Conservation (phyloP, 2,797 vertebrate species). For the Rhinichthys osculus region DNA sequence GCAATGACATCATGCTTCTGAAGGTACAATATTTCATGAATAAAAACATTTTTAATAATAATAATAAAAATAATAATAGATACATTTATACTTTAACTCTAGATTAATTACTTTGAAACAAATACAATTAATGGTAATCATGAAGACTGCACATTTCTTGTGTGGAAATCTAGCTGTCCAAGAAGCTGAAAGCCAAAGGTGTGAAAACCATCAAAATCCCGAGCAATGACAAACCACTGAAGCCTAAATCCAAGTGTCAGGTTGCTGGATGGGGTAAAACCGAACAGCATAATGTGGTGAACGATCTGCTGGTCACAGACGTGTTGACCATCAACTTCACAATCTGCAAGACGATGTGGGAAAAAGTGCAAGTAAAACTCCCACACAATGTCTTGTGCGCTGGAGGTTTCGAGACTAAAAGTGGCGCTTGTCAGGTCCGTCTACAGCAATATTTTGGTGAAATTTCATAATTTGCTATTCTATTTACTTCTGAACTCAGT, state of each 20-base stretch:
- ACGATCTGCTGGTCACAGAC: conserved; percentile 41
- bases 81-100: no score
- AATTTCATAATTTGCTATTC: not conserved
- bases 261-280: conserved; percentile 65
- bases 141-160: not conserved
- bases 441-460: not conserved
- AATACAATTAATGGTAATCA: not conserved
- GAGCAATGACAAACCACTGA: conserved; percentile 38
- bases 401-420: conserved; percentile 49
- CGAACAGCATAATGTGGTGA: not conserved
- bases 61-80: no score
- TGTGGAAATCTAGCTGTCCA: conserved; percentile 53
- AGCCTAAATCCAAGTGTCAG: conserved; percentile 45
- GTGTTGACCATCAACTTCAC: conserved; percentile 45
- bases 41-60: no score
- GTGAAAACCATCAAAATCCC: conserved; percentile 35
- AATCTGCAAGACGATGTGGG: conserved; percentile 51
- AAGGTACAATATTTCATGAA: conserved; percentile 49
- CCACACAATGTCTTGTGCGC: conserved; percentile 58
- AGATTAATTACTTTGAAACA: not conserved
- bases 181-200: conserved; percentile 40
- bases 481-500: not conserved
- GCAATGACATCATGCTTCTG: conserved; percentile 65
- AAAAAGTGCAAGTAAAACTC: accelerated
- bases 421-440: conserved; percentile 57